A percentile compares a stretch with the other conserved stretches of the same genome.
Evolutionary conservation across 1,140 invertebrate species (phyloP).

Genomic region (Charaxes varanes): DNA sequence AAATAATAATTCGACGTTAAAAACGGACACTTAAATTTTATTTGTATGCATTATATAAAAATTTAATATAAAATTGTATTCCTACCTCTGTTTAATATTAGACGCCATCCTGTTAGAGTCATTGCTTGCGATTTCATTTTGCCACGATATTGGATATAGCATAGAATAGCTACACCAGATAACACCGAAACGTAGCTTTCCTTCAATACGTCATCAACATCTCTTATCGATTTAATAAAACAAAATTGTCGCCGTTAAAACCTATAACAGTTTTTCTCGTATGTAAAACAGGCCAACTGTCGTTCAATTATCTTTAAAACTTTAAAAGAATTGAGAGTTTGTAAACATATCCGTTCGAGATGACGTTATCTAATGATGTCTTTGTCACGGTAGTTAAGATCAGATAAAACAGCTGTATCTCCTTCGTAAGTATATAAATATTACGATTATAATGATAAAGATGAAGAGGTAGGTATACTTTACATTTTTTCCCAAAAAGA

Average conservation of each 20-base stretch:
- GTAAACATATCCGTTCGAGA: too few species aligned
- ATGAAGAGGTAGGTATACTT: too few species aligned
- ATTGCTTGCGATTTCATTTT: slow-evolving; percentile 17
- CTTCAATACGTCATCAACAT: not conserved
- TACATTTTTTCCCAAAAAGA: too few species aligned
- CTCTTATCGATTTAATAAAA: not conserved
- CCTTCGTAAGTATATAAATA: too few species aligned
- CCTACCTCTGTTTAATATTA: slow-evolving; percentile 40
- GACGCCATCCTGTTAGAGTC: slow-evolving; percentile 44
- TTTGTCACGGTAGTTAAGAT: too few species aligned
- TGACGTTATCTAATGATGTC: too few species aligned
- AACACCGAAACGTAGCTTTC: not conserved
- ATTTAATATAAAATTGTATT: not conserved
- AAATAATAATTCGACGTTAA: not conserved
- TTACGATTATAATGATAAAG: too few species aligned
- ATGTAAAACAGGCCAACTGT: not conserved
- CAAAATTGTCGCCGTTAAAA: not conserved
- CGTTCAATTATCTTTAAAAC: slow-evolving; percentile 1
- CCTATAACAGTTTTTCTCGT: not conserved
- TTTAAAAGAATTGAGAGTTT: slow-evolving; percentile 1
- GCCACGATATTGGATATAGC: too few species aligned
- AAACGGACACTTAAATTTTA: not conserved
- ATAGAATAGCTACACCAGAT: too few species aligned
- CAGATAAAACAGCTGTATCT: too few species aligned
- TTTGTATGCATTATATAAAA: too few species aligned